Percentiles rank a stretch among this genome's conserved stretches.
These are phyloP conservation scores for Cheilosia soror DNA, from an alignment of 2,888 invertebrate species.

Conservation along the genomic window DNA sequence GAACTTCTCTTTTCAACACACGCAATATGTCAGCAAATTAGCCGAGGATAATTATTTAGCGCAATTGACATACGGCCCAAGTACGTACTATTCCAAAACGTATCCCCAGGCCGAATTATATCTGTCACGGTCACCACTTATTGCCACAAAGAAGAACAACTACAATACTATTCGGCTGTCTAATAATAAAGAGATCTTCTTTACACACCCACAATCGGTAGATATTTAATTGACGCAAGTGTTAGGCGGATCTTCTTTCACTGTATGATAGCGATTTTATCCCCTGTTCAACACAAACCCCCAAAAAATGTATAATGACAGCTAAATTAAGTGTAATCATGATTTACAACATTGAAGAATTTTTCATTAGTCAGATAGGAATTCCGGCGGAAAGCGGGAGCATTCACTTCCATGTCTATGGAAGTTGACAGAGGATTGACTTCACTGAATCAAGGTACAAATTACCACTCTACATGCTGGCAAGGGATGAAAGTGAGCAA, in stretches of 20 bases:
- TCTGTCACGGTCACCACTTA: neutral
- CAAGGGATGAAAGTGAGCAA: slow-evolving; percentile 69
- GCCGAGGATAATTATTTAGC: too few species aligned
- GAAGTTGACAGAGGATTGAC: slow-evolving; percentile 26
- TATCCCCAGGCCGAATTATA: slow-evolving; percentile 8
- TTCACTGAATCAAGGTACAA: slow-evolving; percentile 70
- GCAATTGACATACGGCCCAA: too few species aligned
- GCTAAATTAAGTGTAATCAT: slow-evolving; percentile 76
- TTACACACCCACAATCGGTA: slow-evolving; percentile 28
- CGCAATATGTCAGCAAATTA: too few species aligned
- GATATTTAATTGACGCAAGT: slow-evolving; percentile 62
- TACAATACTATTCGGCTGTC: slow-evolving; percentile 1
- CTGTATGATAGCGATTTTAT: slow-evolving; percentile 43
- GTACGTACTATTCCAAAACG: neutral
- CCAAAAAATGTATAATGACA: slow-evolving; percentile 67
- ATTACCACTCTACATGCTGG: slow-evolving; percentile 51
- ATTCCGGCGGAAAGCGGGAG: slow-evolving; percentile 54
- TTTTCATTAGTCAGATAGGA: slow-evolving; percentile 75
- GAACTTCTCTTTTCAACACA: too few species aligned
- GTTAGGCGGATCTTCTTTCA: slow-evolving; percentile 47
- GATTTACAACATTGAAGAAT: slow-evolving; percentile 76
- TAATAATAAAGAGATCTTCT: slow-evolving; percentile 40
- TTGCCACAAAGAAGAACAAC: slow-evolving; percentile 1
- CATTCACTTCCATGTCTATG: neutral
- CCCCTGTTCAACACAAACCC: slow-evolving; percentile 41